These are phyloP conservation scores for Nycticorax nycticorax DNA, from an alignment of 2,113 vertebrate species.

Conservation along the genomic window DNA sequence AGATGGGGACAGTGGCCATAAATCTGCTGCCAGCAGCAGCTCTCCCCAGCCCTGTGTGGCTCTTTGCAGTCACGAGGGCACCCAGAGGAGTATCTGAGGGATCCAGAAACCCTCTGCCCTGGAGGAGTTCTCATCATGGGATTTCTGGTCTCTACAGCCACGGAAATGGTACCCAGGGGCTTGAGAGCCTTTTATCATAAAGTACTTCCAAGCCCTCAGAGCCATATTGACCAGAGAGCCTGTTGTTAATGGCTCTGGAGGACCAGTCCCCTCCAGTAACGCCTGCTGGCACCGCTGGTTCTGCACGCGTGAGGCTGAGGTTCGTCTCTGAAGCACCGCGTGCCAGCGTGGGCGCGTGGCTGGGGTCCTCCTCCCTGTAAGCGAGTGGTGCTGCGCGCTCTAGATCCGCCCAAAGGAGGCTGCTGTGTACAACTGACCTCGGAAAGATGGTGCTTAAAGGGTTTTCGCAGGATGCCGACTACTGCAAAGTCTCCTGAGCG, in stretches of 20 bases:
- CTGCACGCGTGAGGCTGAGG: neutral
- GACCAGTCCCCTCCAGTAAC: neutral
- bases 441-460: neutral
- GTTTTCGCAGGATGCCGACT: neutral
- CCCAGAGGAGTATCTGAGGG: neutral
- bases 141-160: neutral
- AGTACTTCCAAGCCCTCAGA: neutral
- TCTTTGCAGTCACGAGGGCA: neutral
- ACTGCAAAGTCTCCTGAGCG: neutral
- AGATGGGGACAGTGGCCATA: neutral
- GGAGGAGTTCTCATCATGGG: neutral
- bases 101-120: neutral
- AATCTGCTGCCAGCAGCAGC: neutral
- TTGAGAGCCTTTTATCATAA: neutral
- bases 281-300: neutral
- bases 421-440: accelerated
- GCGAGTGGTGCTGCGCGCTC: neutral
- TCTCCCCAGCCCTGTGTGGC: accelerated
- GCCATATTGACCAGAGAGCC: neutral
- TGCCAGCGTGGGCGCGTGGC: neutral
- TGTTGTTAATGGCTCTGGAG: neutral
- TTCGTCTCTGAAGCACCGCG: accelerated
- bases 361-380: neutral
- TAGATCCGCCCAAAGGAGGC: neutral
- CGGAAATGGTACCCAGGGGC: neutral